Evolutionary conservation across 2,797 vertebrate genomes (phyloP).

Genomic region (Syndactyla subalaris): DNA sequence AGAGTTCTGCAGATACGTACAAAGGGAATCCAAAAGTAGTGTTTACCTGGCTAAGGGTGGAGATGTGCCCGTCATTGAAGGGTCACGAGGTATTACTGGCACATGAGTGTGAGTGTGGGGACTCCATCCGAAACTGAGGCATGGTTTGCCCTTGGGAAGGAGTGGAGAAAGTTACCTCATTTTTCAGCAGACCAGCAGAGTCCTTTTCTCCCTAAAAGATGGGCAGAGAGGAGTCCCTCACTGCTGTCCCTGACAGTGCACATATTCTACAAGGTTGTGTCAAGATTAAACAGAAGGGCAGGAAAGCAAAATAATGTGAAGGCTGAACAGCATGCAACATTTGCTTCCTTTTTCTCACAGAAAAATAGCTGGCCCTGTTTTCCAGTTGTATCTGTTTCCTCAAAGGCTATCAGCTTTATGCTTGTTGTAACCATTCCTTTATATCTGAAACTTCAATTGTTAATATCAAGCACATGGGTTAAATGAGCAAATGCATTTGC

Average conservation of each 20-base stretch:
- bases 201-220: background rate
- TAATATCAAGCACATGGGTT: constrained; percentile 64
- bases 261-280: background rate
- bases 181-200: background rate
- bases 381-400: constrained; percentile 52
- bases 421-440: constrained; percentile 34
- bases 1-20: background rate
- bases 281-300: constrained; percentile 49
- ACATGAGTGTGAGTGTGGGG: background rate
- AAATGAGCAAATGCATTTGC: constrained; percentile 61
- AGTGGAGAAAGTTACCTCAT: background rate
- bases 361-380: constrained; percentile 53
- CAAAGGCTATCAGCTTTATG: constrained; percentile 48
- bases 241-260: background rate
- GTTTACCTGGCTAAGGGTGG: background rate
- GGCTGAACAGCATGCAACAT: constrained; percentile 48
- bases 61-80: background rate
- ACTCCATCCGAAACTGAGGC: background rate
- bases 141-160: background rate
- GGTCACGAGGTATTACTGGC: background rate
- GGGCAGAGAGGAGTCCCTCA: background rate
- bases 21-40: background rate
- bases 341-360: constrained; percentile 37
- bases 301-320: constrained; percentile 57
- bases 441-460: constrained; percentile 50